Base-by-base conservation (phyloP, 2,888 invertebrate species). In the Meteorus cinctellus region DNA sequence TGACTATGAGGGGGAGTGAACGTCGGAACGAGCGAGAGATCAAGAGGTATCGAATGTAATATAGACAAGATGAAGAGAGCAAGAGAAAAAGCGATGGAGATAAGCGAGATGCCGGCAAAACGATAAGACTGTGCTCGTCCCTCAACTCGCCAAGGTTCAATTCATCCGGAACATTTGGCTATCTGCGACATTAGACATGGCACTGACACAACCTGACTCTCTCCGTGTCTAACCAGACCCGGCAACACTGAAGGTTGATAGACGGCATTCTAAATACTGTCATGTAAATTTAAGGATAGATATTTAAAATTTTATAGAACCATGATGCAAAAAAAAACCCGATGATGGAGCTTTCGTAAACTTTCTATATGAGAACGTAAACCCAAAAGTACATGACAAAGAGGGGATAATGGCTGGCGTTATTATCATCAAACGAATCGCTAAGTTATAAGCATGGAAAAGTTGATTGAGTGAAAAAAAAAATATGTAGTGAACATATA, bases 151-250 rank as follows among this genome's bases (percentile, higher is more conserved):
- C 75, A 75, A 74, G 75, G 76, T 72, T 79, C 79, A 80, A 80
- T 84, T 84, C 82, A 80, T 84, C 83, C 83, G 82, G 81, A 81
- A 83, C 83, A 86, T 86, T 84, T 84, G 83, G 81, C 82, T 84
- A 83, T 84, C 82, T 81, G 77, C 69, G 78, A 81, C 83, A 82
- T 82, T 84, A 83, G 81, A 80, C 65, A 36, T 36, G 65, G 65
- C 34, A 36, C 34, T 36, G 65, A 65, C 65, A 65, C 34, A 36
- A 65, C 36, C 36, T 65, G 2, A 36, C 65, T 65, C 34, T 31
- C 24, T n/a, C n/a, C 34, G 65, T 41, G 51, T 55, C 75, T 12
- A 24, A 31, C 27, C 29, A 10, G 14, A 62, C 14, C n/a, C 4
- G n/a, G 14, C n/a, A n/a, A 31, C n/a, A 31, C 29, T 60, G 8